These are phyloP conservation scores for Tigriopus californicus DNA, from an alignment of 2,888 invertebrate genomes.

Conservation along the genomic window DNA sequence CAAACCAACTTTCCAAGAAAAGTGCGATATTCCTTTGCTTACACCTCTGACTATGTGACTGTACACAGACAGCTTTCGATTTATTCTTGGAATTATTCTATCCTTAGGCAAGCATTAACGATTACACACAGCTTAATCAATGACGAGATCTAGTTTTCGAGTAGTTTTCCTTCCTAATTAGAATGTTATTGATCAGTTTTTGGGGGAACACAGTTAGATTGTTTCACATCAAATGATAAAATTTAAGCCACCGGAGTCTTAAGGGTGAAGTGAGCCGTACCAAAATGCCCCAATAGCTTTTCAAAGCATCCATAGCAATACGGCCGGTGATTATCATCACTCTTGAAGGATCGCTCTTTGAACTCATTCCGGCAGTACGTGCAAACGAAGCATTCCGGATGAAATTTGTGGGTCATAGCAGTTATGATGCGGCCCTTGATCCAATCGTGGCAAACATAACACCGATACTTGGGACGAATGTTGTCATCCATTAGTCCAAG, in stretches of 20 bases:
- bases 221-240: too few species aligned
- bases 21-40: too few species aligned
- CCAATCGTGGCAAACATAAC: neutral
- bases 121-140: too few species aligned
- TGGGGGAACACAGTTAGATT: too few species aligned
- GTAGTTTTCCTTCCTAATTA: too few species aligned
- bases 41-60: too few species aligned
- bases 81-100: too few species aligned
- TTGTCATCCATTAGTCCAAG: neutral
- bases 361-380: conserved; percentile 8
- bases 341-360: conserved; percentile 2
- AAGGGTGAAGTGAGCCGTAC: neutral
- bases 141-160: too few species aligned
- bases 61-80: too few species aligned
- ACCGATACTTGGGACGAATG: neutral
- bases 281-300: conserved; percentile 10
- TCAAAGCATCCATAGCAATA: conserved; percentile 13
- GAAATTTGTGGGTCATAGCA: conserved; percentile 9
- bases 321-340: neutral
- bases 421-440: conserved; percentile 10
- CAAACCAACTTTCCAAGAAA: too few species aligned
- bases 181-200: too few species aligned
- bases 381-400: conserved; percentile 14
- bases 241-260: neutral
- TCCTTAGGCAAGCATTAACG: too few species aligned